Conservation (phyloP, 2,888 invertebrate genomes). For the Polymixis lichenea region DNA sequence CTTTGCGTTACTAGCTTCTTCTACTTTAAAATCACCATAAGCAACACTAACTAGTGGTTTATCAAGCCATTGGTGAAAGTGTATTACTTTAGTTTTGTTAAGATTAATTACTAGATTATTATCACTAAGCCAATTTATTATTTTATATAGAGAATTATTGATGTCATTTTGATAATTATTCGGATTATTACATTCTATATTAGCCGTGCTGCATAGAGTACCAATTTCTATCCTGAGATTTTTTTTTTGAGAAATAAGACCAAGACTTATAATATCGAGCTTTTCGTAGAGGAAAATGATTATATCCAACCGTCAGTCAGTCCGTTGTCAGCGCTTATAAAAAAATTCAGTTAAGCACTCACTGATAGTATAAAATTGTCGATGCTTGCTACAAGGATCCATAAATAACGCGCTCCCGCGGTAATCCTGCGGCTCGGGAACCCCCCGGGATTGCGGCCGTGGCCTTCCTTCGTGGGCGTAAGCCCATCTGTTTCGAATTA, state of each 20-base stretch:
- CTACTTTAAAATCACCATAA: too few relatives aligned
- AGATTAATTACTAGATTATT: too few relatives aligned
- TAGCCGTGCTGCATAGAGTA: too few relatives aligned
- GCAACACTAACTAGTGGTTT: too few relatives aligned
- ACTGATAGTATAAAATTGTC: conserved; percentile 19
- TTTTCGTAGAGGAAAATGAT: not conserved
- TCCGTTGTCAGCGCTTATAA: not conserved
- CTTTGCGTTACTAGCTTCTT: too few relatives aligned
- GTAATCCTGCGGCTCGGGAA: conserved; percentile 32
- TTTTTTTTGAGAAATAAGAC: not conserved
- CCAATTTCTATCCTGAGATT: too few relatives aligned
- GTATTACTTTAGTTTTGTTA: too few relatives aligned
- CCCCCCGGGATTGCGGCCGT: conserved; percentile 40
- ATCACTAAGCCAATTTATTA: too few relatives aligned
- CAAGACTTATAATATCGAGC: not conserved
- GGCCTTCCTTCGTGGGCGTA: conserved; percentile 34
- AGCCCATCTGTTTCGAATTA: conserved; percentile 54
- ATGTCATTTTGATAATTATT: too few relatives aligned
- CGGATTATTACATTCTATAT: too few relatives aligned
- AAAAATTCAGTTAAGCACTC: conserved; percentile 9
- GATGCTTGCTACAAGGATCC: conserved; percentile 30
- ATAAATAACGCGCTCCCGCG: conserved; percentile 25
- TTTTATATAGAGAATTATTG: too few relatives aligned
- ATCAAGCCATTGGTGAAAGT: too few relatives aligned
- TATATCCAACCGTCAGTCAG: not conserved